Conservation (phyloP, 2,113 vertebrate species). For the Phalacrocorax brasilianus region DNA sequence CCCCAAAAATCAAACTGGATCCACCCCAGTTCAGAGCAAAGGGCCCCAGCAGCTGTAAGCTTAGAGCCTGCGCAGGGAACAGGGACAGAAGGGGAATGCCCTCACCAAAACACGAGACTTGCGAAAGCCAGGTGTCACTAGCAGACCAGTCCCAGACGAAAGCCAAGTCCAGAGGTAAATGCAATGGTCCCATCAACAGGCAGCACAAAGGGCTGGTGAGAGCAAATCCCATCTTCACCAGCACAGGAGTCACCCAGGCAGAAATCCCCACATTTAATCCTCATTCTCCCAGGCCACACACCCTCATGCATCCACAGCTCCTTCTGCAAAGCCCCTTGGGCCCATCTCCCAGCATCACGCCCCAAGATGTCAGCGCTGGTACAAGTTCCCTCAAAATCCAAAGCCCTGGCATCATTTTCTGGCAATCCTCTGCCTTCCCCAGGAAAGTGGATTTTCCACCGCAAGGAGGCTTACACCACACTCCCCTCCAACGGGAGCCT, state of each 20-base stretch:
- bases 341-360: neutral
- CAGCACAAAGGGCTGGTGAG: neutral
- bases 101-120: neutral
- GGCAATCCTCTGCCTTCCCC: neutral
- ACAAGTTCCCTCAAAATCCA: neutral
- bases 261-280: accelerated
- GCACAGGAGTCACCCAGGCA: neutral
- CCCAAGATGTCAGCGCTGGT: accelerated
- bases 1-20: neutral
- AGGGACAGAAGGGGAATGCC: neutral
- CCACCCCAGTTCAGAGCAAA: neutral
- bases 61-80: accelerated
- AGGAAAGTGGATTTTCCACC: neutral
- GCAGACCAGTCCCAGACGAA: neutral
- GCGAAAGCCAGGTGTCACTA: neutral
- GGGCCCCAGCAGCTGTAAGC: neutral
- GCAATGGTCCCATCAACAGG: neutral
- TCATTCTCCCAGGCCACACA: neutral
- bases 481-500: neutral
- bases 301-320: neutral
- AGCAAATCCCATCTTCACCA: neutral
- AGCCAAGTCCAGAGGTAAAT: neutral
- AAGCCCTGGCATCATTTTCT: neutral
- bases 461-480: neutral
- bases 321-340: neutral